Evolutionary conservation across 2,113 vertebrate genomes (phyloP), one percentile per base, ranked within the genome.

Genomic region (Centropus unirufus): DNA sequence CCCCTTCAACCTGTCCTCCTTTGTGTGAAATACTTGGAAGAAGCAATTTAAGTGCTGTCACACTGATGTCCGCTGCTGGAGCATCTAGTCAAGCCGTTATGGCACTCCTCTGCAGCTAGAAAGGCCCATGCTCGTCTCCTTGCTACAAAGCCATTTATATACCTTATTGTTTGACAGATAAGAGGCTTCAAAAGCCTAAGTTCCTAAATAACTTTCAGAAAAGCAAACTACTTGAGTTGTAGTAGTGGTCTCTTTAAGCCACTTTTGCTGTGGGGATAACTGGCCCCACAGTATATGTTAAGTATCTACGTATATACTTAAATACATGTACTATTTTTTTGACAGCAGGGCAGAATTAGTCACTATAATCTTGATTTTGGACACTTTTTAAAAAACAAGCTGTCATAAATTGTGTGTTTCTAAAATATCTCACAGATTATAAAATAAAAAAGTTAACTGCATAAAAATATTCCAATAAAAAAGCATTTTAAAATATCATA

Each of bases 401-500:
- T 90, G 29, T 51, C 32, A 36, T 57, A 83, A 91, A 69, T 30
- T 77, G 36, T 39, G 4, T 59, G 39, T 76, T 90, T 81, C 36
- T 82, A 58, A 9, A 79, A 39, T 80, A 46, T 75, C 29, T 73
- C 42, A 21, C 24, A 64, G 34, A 49, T 52, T 26, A 55, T 58
- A 91, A 91, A 82, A n/a, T 40, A 27, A 40, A 78, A 70, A 86
- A 81, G 27, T 36, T 42, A 69, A 61, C 52, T 91, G 27, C 22
- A 73, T 61, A 19, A 32, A 94, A 95, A 93, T 66, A 84, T n/a
- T 70, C 29, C 36, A 72, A 9, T 74, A 77, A 85, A 92, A 93
- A 59, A 12, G 3, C 49, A 36, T 52, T 80, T 88, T 63, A 68
- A 58, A 3, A 13, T 79, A 68, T 55, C 42, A 21, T 67, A 68